Evolutionary conservation across 2,888 invertebrate genomes (phyloP), one percentile per base, ranked within the genome.

Genomic region (Tolmerus cingulatus): DNA sequence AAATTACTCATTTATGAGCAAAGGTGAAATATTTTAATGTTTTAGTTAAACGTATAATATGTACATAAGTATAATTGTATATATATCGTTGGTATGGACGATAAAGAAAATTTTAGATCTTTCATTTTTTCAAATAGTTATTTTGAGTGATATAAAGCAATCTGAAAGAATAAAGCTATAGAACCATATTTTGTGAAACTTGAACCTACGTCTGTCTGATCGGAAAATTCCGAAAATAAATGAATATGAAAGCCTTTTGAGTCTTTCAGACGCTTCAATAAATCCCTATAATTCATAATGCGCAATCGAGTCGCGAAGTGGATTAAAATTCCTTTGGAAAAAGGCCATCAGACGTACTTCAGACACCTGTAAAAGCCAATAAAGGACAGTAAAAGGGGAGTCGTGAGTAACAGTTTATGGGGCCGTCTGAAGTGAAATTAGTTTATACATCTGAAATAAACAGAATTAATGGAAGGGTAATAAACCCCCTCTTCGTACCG

Each of bases 401-500:
- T n/a, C 51, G n/a, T 16, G n/a, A 51, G 51, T 51, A 51, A 51
- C 51, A 76, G 34, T 76, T 76, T 76, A 40, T 76, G 34, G 14
- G 40, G 76, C 34, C 40, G 76, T 40, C 76, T 76, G 37, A 37
- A 40, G 76, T 37, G 76, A 40, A 76, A 76, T 76, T 76, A 76
- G 40, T 76, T 76, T 76, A 40, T 40, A 76, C 76, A 76, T 76
- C 37, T n/a, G 76, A 76, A 76, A 40, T 76, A 40, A 40, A 76
- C 34, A 76, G 34, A 76, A 76, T 76, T 76, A 40, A 66, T 40
- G 76, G 40, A 37, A 76, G 37, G 76, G 19, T 37, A 76, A 37
- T 34, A 76, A 76, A 16, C 76, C 40, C 34, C 34, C 37, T 46
- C 43, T 46, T 46, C 43, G 4, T 46, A 34, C n/a, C 40, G 9